Conservation (phyloP, 2,888 invertebrate genomes). For the Alcis repandata region DNA sequence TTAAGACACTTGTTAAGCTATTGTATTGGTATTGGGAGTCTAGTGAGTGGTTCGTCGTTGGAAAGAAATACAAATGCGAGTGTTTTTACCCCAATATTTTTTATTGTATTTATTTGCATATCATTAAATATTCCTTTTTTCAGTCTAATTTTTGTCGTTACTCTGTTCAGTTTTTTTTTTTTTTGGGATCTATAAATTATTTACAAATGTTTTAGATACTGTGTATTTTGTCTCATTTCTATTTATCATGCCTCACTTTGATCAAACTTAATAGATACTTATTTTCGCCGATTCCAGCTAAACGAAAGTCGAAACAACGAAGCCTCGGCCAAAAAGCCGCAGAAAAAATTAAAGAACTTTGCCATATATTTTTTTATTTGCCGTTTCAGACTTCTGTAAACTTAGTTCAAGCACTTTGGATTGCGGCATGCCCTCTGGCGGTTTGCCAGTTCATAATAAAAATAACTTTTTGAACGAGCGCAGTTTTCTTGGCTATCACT, state of each 20-base stretch:
- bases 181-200: too few relatives aligned
- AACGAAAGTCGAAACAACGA: constrained; percentile 2
- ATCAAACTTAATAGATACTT: not conserved
- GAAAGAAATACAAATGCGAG: not conserved
- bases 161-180: too few relatives aligned
- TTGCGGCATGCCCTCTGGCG: constrained; percentile 27
- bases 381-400: constrained; percentile 13
- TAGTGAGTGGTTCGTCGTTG: constrained; percentile 6
- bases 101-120: not conserved
- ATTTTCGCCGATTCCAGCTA: not conserved
- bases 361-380: constrained; percentile 25
- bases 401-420: constrained; percentile 19
- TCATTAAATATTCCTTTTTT: too few relatives aligned
- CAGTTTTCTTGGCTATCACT: constrained; percentile 11
- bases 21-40: not conserved
- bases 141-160: too few relatives aligned
- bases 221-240: too few relatives aligned
- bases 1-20: constrained; percentile 32
- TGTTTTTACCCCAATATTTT: not conserved
- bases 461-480: constrained; percentile 15
- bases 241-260: not conserved
- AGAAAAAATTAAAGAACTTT: constrained; percentile 20
- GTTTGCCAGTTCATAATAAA: constrained; percentile 23
- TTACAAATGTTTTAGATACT: too few relatives aligned
- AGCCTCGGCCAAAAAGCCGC: not conserved